Evolutionary conservation across 2,888 invertebrate genomes (phyloP).

Genomic region (Octodonta nipae): DNA sequence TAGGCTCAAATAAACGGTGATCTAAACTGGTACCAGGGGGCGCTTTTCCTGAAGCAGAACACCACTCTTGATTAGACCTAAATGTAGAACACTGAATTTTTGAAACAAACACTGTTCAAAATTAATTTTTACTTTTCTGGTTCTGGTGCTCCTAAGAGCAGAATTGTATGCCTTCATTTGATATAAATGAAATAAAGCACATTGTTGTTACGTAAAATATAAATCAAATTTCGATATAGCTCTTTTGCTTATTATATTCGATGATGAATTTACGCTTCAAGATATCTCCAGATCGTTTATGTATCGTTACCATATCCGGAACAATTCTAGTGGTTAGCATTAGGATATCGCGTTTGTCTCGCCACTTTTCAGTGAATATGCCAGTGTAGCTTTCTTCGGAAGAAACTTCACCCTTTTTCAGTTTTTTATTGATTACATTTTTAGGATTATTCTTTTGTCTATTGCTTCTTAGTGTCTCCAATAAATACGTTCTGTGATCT

Average conservation of each 20-base stretch:
- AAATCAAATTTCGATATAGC: constrained; percentile 4
- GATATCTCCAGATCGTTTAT: constrained; percentile 2
- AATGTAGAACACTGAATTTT: no score
- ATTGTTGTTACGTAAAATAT: no score
- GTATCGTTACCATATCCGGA: not conserved
- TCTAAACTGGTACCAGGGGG: no score
- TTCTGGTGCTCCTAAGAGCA: no score
- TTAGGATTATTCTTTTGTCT: not conserved
- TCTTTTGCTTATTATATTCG: constrained; percentile 4
- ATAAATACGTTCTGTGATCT: not conserved
- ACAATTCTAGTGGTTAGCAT: not conserved
- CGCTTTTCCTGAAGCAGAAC: no score
- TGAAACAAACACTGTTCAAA: no score
- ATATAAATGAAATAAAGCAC: no score
- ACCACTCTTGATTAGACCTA: no score
- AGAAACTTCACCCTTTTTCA: not conserved
- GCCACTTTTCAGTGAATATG: not conserved
- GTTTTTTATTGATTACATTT: not conserved
- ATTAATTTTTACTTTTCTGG: no score
- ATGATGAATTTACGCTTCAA: constrained; percentile 1
- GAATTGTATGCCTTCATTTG: no score
- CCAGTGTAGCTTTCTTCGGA: not conserved
- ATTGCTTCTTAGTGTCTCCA: not conserved
- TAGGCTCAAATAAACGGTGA: no score
- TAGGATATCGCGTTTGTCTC: not conserved